These are phyloP conservation scores for Leucosticte australis DNA, from an alignment of 2,113 vertebrate genomes.

Conservation along the genomic window DNA sequence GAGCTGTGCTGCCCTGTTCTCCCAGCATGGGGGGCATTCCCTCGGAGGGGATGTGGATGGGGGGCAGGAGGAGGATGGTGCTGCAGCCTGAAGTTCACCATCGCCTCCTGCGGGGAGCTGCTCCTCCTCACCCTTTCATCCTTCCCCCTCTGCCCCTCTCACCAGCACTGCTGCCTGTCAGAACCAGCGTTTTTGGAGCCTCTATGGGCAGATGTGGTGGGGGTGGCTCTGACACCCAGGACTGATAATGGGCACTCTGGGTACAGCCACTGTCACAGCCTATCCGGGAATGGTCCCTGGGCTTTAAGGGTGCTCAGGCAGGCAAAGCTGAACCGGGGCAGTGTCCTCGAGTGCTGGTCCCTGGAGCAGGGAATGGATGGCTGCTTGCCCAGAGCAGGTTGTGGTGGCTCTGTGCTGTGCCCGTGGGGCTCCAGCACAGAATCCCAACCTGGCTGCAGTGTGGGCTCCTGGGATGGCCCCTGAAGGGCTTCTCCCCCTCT, in stretches of 20 bases:
- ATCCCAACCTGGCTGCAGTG: background rate
- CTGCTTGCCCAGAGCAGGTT: background rate
- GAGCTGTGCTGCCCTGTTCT: background rate
- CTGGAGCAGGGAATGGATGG: background rate
- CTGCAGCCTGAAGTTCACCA: background rate
- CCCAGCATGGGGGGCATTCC: background rate
- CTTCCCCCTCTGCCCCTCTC: background rate
- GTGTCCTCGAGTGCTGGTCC: fast-evolving
- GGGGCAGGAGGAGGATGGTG: background rate
- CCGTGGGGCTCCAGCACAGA: fast-evolving
- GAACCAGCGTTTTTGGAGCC: fast-evolving
- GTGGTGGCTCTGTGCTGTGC: background rate
- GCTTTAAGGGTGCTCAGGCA: background rate
- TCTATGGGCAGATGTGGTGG: background rate
- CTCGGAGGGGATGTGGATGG: background rate
- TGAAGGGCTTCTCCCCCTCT: background rate
- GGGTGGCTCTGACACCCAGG: background rate
- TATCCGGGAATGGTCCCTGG: background rate
- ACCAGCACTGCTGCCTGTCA: background rate
- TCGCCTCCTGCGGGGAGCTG: background rate
- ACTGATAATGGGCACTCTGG: background rate
- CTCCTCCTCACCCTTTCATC: background rate
- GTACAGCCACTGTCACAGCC: background rate
- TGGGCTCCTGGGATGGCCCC: background rate
- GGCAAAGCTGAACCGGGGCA: background rate